phyloP scores from a whole-genome alignment of 2,888 invertebrate genomes.

The Electrophaes corylata region DNA sequence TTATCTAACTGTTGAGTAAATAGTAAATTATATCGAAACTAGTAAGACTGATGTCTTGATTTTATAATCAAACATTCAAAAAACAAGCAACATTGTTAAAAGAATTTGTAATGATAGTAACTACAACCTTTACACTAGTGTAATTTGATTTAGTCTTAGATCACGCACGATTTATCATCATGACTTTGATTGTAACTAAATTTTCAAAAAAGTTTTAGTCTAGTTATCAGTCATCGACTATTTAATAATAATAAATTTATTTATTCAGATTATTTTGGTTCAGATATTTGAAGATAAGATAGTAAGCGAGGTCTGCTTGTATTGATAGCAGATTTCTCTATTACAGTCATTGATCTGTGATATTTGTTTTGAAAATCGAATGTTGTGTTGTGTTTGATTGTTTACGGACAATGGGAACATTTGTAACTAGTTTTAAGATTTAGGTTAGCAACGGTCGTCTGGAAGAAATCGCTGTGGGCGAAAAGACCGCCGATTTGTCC shows the following conservation, averaged over 20 bases:
- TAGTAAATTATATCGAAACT: conserved; percentile 12
- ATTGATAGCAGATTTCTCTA: not conserved
- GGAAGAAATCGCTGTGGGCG: too few relatives aligned
- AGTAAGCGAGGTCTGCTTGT: not conserved
- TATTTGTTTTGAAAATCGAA: not conserved
- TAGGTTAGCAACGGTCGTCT: too few relatives aligned
- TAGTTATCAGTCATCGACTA: too few relatives aligned
- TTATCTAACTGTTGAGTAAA: conserved; percentile 9
- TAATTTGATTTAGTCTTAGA: not conserved
- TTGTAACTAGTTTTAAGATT: too few relatives aligned
- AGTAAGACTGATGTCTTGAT: conserved; percentile 12
- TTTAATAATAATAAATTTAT: too few relatives aligned
- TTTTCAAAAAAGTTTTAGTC: too few relatives aligned
- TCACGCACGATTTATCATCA: not conserved
- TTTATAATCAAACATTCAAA: conserved; percentile 3
- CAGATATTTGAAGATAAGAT: not conserved
- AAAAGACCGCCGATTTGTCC: too few relatives aligned
- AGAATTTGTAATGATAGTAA: not conserved
- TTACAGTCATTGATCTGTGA: not conserved
- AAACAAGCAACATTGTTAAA: not conserved
- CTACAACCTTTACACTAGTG: too few relatives aligned
- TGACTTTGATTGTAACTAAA: too few relatives aligned
- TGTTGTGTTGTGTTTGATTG: not conserved
- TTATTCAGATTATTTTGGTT: too few relatives aligned
- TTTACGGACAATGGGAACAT: not conserved